Base-by-base conservation (phyloP, 2,888 invertebrate species). In the Colletes collaris region DNA sequence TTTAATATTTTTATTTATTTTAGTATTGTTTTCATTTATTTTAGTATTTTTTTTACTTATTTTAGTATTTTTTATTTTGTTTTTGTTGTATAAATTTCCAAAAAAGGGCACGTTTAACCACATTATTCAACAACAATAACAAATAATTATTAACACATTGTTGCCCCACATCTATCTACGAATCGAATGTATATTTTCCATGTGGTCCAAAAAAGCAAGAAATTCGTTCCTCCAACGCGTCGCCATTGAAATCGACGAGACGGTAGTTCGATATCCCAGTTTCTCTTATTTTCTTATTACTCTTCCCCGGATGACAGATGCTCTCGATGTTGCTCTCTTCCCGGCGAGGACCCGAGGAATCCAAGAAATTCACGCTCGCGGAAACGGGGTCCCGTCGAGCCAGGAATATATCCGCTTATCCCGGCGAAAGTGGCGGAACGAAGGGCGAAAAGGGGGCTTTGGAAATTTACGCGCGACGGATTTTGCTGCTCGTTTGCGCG, bases 381-480 rank as follows among this genome's bases (percentile, higher is more conserved):
- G 79, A 76, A 70, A 63, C 77, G 74, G 27, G 27, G 27, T 77
- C 71, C 65, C 72, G 58, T 67, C 69, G 79, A 71, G 27, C 70
- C 67, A 59, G 65, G 71, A 81, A 81, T 85, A 73, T 84, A 73
- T 84, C 71, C 82, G 64, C 67, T 85, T 70, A 74, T 71, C 59
- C 70, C 59, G 50, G 8, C 59, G 65, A 60, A 74, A 69, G 67
- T 49, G 60, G 40, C 63, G 75, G 62, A 67, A 59, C 59, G 67
- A 64, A 40, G 52, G 10, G 4, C 13, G 68, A 49, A 5, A 52
- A 16, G 8, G 62, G 74, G 46, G 76, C 70, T 73, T 74, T 70
- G 62, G 68, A 83, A 85, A 86, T 86, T 86, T 85, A 86, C 87
- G 86, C 87, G 85, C 86, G 72, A 86, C 78, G 81, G 81, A 77